A percentile compares a stretch with the other conserved stretches of the same genome.
Conservation (phyloP, 2,797 vertebrate species). For the Gallinago solitaria region DNA sequence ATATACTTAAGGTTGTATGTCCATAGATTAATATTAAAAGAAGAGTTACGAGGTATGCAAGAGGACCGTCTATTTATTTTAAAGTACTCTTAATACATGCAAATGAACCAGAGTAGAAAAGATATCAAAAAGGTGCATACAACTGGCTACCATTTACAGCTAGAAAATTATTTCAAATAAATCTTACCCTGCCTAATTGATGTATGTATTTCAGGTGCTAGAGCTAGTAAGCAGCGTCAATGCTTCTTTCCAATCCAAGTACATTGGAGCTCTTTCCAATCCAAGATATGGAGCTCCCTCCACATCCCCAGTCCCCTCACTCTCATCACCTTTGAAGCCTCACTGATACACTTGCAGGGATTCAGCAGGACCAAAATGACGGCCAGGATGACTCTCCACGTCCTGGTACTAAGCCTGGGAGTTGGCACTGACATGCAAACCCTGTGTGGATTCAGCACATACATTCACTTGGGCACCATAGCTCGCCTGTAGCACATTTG, state of each 20-base stretch:
- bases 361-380: not conserved
- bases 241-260: not conserved
- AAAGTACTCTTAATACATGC: rapidly evolving
- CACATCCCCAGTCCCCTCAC: rapidly evolving
- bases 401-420: not conserved
- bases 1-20: not conserved
- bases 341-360: not conserved
- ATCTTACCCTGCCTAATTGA: not conserved
- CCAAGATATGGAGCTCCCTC: not conserved
- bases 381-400: not conserved
- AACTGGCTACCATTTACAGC: not conserved
- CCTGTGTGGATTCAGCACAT: not conserved
- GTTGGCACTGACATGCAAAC: not conserved
- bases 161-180: not conserved
- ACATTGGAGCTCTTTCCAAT: not conserved
- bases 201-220: not conserved
- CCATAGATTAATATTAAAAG: not conserved
- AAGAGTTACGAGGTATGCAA: not conserved
- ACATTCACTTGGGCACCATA: not conserved
- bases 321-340: not conserved
- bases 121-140: not conserved
- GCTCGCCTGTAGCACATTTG: not conserved
- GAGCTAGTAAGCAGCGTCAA: not conserved
- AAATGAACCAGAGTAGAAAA: not conserved
- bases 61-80: not conserved